Evolutionary conservation across 1,140 invertebrate genomes (phyloP), one percentile per base, ranked within the genome.

Genomic region (Gryllus bimaculatus): DNA sequence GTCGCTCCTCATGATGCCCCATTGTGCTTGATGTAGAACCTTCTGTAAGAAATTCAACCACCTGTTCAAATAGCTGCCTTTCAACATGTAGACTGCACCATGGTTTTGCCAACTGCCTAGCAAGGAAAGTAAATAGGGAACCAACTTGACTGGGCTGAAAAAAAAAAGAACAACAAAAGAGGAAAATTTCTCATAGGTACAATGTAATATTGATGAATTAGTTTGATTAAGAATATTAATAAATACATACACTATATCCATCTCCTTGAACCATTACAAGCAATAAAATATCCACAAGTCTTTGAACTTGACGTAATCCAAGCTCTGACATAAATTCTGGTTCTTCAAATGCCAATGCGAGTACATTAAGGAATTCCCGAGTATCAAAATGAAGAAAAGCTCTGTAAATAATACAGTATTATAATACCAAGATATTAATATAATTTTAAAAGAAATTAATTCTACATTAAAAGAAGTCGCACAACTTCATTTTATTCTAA

Each of bases 281-380:
- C 7, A 91, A 82, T 15, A 91, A 83, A 82, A 90, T 89, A 83
- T 91, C 89, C 20, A 91, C 88, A 76, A 90, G 84, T 80, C 87
- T 83, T 82, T 90, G 90, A 5, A 79, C 88, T 82, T 94, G 92
- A 20, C 91, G 89, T 48, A 90, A 85, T 1, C 93, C 92, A 85
- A 93, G 87, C 83, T 94, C 93, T 21, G 91, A 89, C 54, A 88
- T 88, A 82, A 94, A 94, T 85, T 95, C 93, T n/a, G 88, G 88
- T 83, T 96, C 94, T 83, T 95, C 93, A 88, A 96, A 96, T 73
- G 95, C 94, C 83, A 97, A 88, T 18, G 94, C 90, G 47, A 97
- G 88, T 7, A 96, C 96, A 85, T 98, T 97, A 6, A 98, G 87
- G 83, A 97, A 97, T 83, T 97, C 96, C 78, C 93, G 88, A 0